Conservation (phyloP, 2,888 invertebrate genomes). For the Ecdyonurus torrentis region DNA sequence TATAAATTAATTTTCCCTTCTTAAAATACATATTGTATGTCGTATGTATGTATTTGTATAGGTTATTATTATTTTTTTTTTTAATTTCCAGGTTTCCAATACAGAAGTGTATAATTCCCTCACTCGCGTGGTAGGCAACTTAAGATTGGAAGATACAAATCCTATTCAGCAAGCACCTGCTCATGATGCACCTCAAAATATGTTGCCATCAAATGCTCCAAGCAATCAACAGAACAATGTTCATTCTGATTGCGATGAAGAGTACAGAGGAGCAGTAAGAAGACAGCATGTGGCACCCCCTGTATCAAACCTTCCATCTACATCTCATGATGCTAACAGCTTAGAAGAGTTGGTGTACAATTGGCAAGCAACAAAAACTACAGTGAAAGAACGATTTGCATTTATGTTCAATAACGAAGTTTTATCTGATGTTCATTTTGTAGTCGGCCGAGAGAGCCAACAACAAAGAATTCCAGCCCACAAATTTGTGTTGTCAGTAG, state of each 20-base stretch:
- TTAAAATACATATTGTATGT: no score
- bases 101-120: neutral
- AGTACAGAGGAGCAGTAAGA: neutral
- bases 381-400: conserved; percentile 55
- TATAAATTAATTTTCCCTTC: no score
- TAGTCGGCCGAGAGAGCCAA: conserved; percentile 53
- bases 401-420: conserved; percentile 48
- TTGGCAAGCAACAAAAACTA: conserved; percentile 46
- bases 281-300: neutral
- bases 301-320: neutral
- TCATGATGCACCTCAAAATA: conserved; percentile 8
- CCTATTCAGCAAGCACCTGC: neutral
- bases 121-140: neutral
- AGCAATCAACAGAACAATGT: conserved; percentile 1
- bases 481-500: conserved; percentile 61
- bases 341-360: neutral
- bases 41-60: no score
- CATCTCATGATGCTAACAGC: neutral
- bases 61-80: neutral
- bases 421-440: conserved; percentile 56
- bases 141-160: conserved; percentile 3
- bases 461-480: conserved; percentile 61
- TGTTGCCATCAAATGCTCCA: conserved; percentile 6
- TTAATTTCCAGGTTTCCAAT: neutral
- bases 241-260: neutral